Evolutionary conservation across 2,797 vertebrate genomes (phyloP).

Genomic region (Gymnopithys bicolor): DNA sequence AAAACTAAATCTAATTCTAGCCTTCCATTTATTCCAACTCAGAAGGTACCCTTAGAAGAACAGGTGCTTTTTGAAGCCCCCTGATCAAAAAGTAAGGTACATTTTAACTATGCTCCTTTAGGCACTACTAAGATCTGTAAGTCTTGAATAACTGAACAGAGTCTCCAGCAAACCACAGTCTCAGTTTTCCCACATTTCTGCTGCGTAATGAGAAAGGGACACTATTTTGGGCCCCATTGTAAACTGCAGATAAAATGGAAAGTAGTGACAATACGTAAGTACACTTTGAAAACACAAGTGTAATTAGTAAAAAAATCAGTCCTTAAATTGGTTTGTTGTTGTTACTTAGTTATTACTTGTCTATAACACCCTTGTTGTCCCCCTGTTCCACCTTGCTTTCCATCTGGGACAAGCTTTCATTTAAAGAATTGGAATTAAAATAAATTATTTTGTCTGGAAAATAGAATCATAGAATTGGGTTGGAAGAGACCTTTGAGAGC

Average conservation of each 20-base stretch:
- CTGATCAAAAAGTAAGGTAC: background rate
- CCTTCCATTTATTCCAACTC: background rate
- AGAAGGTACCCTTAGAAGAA: background rate
- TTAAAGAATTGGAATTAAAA: background rate
- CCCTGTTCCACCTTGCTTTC: background rate
- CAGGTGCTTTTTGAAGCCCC: background rate
- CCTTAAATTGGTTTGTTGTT: background rate
- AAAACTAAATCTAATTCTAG: background rate
- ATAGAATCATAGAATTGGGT: background rate
- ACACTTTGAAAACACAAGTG: background rate
- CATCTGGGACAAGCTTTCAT: background rate
- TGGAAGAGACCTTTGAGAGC: too few relatives aligned
- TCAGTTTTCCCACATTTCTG: background rate
- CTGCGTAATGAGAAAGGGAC: background rate
- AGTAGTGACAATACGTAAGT: background rate
- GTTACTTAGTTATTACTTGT: background rate
- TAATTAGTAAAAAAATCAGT: background rate
- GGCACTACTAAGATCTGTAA: background rate
- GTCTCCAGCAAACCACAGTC: background rate
- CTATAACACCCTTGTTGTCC: background rate
- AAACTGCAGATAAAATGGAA: background rate
- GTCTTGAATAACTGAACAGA: background rate
- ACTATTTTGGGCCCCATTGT: background rate
- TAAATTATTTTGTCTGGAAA: background rate
- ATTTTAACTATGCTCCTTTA: background rate